Percentiles rank a stretch among this genome's conserved stretches.
phyloP scores from a whole-genome alignment of 2,797 vertebrate species.

The Catostomus latipinnis region DNA sequence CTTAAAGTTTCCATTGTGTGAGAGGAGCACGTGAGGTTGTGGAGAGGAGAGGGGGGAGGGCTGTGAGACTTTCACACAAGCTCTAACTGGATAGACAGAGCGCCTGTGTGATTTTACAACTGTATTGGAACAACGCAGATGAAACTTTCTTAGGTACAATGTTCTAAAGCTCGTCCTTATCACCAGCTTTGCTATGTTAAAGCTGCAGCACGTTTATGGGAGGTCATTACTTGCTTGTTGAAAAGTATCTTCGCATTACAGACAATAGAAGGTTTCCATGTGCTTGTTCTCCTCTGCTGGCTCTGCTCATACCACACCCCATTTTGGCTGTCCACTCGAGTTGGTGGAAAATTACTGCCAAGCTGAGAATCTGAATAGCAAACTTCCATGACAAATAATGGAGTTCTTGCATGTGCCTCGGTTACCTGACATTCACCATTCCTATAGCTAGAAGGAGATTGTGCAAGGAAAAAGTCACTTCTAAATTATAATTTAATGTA shows the following conservation, averaged over 20 bases:
- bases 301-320: conserved; percentile 68
- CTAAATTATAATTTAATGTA: background rate
- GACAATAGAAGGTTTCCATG: conserved; percentile 57
- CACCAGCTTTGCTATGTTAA: background rate
- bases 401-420: background rate
- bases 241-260: conserved; percentile 45
- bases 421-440: background rate
- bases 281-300: conserved; percentile 52
- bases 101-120: conserved; percentile 59
- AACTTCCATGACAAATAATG: conserved; percentile 68
- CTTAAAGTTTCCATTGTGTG: conserved; percentile 87
- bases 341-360: conserved; percentile 81
- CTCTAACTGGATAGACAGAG: conserved; percentile 38
- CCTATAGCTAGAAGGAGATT: background rate
- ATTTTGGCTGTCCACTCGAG: conserved; percentile 58
- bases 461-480: background rate
- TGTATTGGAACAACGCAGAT: background rate
- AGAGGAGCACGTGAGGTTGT: conserved; percentile 68
- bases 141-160: background rate
- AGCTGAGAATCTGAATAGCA: conserved; percentile 69
- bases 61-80: conserved; percentile 40
- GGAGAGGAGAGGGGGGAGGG: conserved; percentile 34
- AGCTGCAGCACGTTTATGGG: background rate
- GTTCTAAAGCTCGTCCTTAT: background rate
- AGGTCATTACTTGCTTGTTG: conserved; percentile 18